phyloP scores from a whole-genome alignment of 2,888 invertebrate genomes.

The Pyrrhosoma nymphula region DNA sequence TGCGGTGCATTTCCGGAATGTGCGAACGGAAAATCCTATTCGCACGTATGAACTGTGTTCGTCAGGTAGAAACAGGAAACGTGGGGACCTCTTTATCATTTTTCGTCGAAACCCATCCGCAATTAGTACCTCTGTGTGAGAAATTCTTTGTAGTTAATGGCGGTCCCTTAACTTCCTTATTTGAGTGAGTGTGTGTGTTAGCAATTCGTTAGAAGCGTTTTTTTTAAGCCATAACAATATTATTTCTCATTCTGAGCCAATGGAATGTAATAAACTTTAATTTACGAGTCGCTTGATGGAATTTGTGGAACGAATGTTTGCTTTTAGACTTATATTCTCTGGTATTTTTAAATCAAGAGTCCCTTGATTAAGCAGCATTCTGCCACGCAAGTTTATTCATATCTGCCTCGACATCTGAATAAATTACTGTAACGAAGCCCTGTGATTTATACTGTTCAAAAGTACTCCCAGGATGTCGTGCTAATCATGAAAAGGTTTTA shows the following conservation, averaged over 20 bases:
- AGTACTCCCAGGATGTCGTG: too few species aligned
- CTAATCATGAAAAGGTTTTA: too few species aligned
- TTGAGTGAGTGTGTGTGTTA: not conserved
- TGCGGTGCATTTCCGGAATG: not conserved
- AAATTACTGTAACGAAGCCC: too few species aligned
- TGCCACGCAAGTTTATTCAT: too few species aligned
- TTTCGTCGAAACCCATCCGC: not conserved
- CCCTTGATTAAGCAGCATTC: not conserved
- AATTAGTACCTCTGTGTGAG: not conserved
- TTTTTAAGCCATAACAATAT: not conserved
- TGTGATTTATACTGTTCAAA: too few species aligned
- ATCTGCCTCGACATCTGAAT: too few species aligned
- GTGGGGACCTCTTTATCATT: not conserved
- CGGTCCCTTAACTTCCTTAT: not conserved
- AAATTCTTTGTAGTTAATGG: not conserved
- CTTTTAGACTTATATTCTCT: not conserved
- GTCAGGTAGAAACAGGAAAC: not conserved
- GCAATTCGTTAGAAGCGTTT: not conserved
- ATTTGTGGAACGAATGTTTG: not conserved
- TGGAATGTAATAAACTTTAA: not conserved
- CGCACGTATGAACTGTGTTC: not conserved
- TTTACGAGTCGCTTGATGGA: not conserved
- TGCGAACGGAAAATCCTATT: not conserved
- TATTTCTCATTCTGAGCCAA: not conserved
- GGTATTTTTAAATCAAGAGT: not conserved